phyloP scores from a whole-genome alignment of 2,888 invertebrate genomes.

The Frankliniella intonsa region DNA sequence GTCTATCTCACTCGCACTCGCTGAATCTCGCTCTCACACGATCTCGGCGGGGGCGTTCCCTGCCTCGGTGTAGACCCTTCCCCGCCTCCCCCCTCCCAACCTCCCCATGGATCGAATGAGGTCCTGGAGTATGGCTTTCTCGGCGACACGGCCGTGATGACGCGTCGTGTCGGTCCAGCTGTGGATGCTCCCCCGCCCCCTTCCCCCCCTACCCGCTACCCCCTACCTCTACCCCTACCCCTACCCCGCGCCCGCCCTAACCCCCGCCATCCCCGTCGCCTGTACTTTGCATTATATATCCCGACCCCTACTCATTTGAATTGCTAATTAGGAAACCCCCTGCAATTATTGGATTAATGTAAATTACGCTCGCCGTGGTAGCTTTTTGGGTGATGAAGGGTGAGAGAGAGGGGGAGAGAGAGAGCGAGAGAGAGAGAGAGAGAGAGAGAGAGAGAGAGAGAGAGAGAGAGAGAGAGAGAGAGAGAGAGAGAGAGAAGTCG shows the following conservation, averaged over 20 bases:
- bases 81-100: no score
- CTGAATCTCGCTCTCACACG: no score
- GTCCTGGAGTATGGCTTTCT: no score
- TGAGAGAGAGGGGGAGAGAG: background rate
- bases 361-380: constrained; percentile 59
- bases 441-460: no score
- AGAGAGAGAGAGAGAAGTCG: background rate
- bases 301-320: constrained; percentile 64
- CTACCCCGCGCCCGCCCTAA: background rate
- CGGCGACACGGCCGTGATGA: background rate
- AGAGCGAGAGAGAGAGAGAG: background rate
- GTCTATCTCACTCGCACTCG: no score
- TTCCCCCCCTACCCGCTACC: background rate
- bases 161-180: constrained; percentile 10
- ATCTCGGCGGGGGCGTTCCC: no score
- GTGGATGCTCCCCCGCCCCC: background rate
- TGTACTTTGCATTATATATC: constrained; percentile 27
- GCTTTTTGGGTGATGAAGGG: constrained; percentile 24
- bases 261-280: background rate
- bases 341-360: constrained; percentile 92
- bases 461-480: background rate
- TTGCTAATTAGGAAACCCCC: constrained; percentile 89
- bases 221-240: background rate
- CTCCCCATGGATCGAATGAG: no score
- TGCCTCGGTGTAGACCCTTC: no score